Percentiles rank a stretch among this genome's conserved stretches.
Evolutionary conservation across 2,888 invertebrate genomes (phyloP).

Genomic region (Drosophila fungiperda): DNA sequence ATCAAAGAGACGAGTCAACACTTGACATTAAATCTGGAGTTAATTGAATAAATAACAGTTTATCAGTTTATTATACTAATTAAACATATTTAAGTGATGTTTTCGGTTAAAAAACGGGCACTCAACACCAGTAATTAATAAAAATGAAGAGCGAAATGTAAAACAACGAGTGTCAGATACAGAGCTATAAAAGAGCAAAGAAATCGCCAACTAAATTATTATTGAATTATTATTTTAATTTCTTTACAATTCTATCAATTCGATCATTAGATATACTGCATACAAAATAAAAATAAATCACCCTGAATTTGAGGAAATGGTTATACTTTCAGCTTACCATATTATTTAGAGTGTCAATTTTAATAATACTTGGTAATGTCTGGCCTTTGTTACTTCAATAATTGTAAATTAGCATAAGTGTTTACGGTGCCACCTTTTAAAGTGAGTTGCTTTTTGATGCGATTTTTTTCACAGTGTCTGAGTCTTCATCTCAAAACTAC

Average conservation of each 20-base stretch:
- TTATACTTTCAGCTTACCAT: too few relatives aligned
- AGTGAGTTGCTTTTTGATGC: too few relatives aligned
- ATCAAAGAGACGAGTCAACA: slow-evolving; percentile 19
- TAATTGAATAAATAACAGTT: slow-evolving; percentile 60
- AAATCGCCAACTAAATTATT: background rate
- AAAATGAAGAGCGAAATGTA: background rate
- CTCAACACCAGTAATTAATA: background rate
- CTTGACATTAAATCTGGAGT: slow-evolving; percentile 28
- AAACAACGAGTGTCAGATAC: background rate
- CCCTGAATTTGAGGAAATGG: background rate
- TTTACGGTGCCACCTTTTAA: too few relatives aligned
- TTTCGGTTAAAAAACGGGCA: slow-evolving; percentile 8
- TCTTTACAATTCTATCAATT: background rate
- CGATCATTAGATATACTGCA: background rate
- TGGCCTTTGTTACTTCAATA: too few relatives aligned
- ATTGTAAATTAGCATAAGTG: too few relatives aligned
- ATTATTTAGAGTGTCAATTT: too few relatives aligned
- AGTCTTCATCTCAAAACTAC: too few relatives aligned
- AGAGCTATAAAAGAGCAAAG: background rate
- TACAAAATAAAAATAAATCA: background rate
- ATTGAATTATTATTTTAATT: background rate
- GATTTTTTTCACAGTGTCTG: too few relatives aligned
- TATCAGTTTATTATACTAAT: slow-evolving; percentile 63
- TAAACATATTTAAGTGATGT: slow-evolving; percentile 45
- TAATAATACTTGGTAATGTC: too few relatives aligned